Evolutionary conservation across 1,140 invertebrate species (phyloP), one percentile per base, ranked within the genome.

Genomic region (Brachionus sp.): DNA sequence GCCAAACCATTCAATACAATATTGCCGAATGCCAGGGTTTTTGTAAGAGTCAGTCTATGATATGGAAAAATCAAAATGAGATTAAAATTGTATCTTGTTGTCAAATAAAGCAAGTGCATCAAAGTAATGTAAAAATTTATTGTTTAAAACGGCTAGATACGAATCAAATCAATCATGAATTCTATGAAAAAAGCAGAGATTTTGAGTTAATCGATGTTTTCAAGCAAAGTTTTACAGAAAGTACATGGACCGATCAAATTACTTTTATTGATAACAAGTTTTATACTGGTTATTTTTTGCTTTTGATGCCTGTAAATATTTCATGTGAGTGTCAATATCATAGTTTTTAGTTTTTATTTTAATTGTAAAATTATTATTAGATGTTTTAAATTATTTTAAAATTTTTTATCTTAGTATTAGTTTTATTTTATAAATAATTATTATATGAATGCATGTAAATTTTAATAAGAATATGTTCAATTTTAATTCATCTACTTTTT

Each of bases 1-100:
- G 77, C 19, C 50, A 80, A 66, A 80, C 77, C 3, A 44, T 80
- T 42, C 5, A 57, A 3, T 80, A 80, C 50, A 66, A 80, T 39
- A 23, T 62, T 37, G 77, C 50, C 7, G 77, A 80, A 42, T 80
- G 77, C 29, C n/a, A 80, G 6, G 77, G 77, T 7, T 80, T 62
- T 66, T 80, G 77, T 37, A 80, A 35, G 33, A 80, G 77, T 44
- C 50, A 80, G 16, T 80, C 77, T 25, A 78, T 78, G 46, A 62
- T 78, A 6, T 78, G 77, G 77, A 78, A 78, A 37, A 78, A 78
- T 29, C 23, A 57, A 9, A 39, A 62, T 23, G 77, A 78, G 37
- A 23, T 78, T n/a, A 62, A 78, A 50, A 10, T 33, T 6, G 19
- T 78, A 37, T 53, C 77, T 25, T 80, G 77, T 42, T 80, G 77